A percentile compares a stretch with the other conserved stretches of the same genome.
phyloP scores from a whole-genome alignment of 2,113 vertebrate species.

The Charina bottae region DNA sequence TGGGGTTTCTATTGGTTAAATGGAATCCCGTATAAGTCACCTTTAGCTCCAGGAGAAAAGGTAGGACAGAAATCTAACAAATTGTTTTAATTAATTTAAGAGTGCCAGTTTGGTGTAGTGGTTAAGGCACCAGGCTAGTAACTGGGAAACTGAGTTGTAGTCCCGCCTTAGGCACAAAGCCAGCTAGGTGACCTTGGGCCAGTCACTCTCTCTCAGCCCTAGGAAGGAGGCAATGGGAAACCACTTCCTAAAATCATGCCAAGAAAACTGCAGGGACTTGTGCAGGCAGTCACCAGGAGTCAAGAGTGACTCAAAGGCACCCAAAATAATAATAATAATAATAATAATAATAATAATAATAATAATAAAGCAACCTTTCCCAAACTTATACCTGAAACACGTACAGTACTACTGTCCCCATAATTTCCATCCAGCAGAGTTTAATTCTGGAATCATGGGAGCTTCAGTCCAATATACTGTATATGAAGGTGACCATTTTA shows the following conservation, averaged over 20 bases:
- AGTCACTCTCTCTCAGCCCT: background rate
- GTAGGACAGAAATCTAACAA: background rate
- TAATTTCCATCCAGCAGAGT: background rate
- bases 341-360: too few relatives aligned
- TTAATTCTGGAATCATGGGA: background rate
- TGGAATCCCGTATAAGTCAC: background rate
- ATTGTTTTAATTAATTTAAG: background rate
- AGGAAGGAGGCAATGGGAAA: background rate
- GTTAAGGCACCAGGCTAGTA: background rate
- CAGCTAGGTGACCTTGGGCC: background rate
- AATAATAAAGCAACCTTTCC: background rate
- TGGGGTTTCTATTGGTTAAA: background rate
- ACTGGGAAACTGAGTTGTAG: background rate
- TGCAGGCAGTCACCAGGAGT: background rate
- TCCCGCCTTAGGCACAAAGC: background rate
- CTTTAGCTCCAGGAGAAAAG: background rate
- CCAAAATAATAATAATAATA: too few relatives aligned
- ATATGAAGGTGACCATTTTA: background rate
- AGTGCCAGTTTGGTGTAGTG: background rate
- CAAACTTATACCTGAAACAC: background rate
- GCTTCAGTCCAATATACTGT: background rate
- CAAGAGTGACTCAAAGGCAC: background rate
- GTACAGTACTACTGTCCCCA: background rate
- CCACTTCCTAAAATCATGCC: background rate
- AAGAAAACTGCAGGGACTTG: background rate